Evolutionary conservation across 2,888 invertebrate genomes (phyloP).

Genomic region (Norana najaformis): DNA sequence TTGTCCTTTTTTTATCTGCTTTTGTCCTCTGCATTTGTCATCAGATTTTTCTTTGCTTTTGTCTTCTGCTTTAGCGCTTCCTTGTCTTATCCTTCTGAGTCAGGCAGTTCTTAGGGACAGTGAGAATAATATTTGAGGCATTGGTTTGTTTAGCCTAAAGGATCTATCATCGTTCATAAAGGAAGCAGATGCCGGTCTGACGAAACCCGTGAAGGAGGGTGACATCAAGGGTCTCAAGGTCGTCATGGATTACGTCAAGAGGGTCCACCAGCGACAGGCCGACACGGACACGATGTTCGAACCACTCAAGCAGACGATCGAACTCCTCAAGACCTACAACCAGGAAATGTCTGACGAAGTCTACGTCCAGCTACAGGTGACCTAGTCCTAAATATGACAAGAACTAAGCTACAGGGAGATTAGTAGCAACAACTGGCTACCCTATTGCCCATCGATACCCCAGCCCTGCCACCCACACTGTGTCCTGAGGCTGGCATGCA

Average conservation of each 20-base stretch:
- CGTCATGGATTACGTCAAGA: constrained; percentile 89
- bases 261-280: constrained; percentile 85
- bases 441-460: no score
- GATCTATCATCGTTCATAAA: constrained; percentile 86
- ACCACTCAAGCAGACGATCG: constrained; percentile 88
- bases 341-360: constrained; percentile 96
- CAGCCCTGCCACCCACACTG: no score
- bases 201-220: constrained; percentile 79
- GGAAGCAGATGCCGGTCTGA: constrained; percentile 84
- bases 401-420: background rate
- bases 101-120: no score
- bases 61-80: no score
- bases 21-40: no score
- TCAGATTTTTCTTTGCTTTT: no score
- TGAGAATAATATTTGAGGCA: background rate
- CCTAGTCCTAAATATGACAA: no score
- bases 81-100: no score
- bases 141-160: constrained; percentile 70
- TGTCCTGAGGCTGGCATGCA: no score
- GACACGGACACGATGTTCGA: constrained; percentile 94
- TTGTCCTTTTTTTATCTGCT: background rate
- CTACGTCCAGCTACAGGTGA: constrained; percentile 82
- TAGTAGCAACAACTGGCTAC: background rate
- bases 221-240: constrained; percentile 82
- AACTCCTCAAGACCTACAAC: constrained; percentile 87